Percentiles rank a stretch among this genome's conserved stretches.
phyloP scores from a whole-genome alignment of 2,797 vertebrate genomes.

The Masticophis lateralis region DNA sequence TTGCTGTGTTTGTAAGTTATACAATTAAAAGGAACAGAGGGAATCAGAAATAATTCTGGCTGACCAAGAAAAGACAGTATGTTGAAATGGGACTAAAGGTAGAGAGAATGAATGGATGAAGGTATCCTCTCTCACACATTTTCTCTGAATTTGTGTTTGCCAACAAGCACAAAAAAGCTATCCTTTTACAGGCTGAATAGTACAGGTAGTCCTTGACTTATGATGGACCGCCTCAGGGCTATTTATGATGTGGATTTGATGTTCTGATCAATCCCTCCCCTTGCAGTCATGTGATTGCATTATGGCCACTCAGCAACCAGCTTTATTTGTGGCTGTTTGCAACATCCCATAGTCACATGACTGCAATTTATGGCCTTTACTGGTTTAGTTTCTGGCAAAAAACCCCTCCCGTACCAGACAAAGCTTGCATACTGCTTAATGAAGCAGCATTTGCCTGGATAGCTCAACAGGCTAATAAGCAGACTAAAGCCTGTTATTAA shows the following conservation, averaged over 20 bases:
- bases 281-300: not conserved
- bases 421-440: not conserved
- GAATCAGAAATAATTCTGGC: slow-evolving; percentile 39
- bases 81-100: not conserved
- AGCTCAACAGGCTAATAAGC: too few relatives aligned
- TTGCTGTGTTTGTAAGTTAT: slow-evolving; percentile 10
- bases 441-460: not conserved
- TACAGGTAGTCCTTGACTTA: not conserved
- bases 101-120: not conserved
- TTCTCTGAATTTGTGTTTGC: not conserved
- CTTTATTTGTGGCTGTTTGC: not conserved
- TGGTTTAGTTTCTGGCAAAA: not conserved
- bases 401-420: not conserved
- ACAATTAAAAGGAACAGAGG: slow-evolving; percentile 48
- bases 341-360: not conserved
- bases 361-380: not conserved
- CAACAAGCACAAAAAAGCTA: not conserved
- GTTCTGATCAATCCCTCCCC: not conserved
- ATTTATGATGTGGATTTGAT: not conserved
- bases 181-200: not conserved
- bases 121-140: not conserved
- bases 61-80: not conserved
- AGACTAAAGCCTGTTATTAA: too few relatives aligned
- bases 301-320: not conserved
- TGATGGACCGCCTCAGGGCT: not conserved